Evolutionary conservation across 1,140 invertebrate genomes (phyloP).

Genomic region (Apolygus lucorum): DNA sequence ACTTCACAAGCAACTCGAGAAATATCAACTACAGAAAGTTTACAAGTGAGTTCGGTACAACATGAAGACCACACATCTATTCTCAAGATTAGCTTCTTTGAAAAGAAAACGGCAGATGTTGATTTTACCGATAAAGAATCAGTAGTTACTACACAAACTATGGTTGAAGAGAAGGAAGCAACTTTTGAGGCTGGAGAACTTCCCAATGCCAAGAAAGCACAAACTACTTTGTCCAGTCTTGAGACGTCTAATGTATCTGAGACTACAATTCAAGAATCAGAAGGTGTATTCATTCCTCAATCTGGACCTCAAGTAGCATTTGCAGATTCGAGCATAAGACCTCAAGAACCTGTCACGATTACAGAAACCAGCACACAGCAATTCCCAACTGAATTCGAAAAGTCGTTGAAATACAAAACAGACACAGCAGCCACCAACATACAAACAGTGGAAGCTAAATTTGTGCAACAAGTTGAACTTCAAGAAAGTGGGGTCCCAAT

Average conservation of each 20-base stretch:
- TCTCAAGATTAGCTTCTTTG: slow-evolving; percentile 41
- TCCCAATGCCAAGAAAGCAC: slow-evolving; percentile 44
- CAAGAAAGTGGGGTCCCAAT: slow-evolving; percentile 46
- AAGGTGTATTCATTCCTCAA: slow-evolving; percentile 42
- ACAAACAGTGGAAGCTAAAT: slow-evolving; percentile 48
- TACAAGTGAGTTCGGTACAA: slow-evolving; percentile 49
- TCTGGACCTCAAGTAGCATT: slow-evolving; percentile 41
- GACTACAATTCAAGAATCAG: slow-evolving; percentile 48
- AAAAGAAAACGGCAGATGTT: slow-evolving; percentile 46
- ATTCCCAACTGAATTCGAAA: slow-evolving; percentile 44
- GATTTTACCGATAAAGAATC: slow-evolving; percentile 50
- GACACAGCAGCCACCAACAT: slow-evolving; percentile 44
- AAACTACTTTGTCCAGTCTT: slow-evolving; percentile 43
- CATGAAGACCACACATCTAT: slow-evolving; percentile 50
- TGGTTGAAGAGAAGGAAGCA: slow-evolving; percentile 50
- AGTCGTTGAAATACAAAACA: slow-evolving; percentile 44
- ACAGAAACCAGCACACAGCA: slow-evolving; percentile 48
- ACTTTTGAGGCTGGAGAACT: slow-evolving; percentile 40
- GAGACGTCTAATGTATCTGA: slow-evolving; percentile 47
- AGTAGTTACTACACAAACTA: slow-evolving; percentile 47
- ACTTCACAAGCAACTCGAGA: slow-evolving; percentile 45
- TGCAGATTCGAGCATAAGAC: slow-evolving; percentile 44
- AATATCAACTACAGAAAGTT: slow-evolving; percentile 48
- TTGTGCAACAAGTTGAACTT: slow-evolving; percentile 44
- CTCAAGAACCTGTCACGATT: slow-evolving; percentile 47